Conservation (phyloP, 2,797 vertebrate genomes). For the Lates japonicus region DNA sequence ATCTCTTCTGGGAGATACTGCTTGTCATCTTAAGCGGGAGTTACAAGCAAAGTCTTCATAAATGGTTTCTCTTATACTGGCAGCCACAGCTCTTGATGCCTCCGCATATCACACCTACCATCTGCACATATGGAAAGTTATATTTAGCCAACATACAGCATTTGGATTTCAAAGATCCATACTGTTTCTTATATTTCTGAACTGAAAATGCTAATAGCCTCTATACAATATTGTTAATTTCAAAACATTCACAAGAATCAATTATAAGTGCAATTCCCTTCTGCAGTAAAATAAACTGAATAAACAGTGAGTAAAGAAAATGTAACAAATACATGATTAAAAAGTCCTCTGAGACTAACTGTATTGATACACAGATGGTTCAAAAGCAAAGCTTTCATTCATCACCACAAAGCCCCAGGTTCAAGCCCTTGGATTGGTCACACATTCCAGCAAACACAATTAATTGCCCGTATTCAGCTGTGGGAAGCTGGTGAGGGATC, state of each 20-base stretch:
- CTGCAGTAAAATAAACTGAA: background rate
- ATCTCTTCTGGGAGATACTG: slow-evolving; percentile 15
- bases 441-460: slow-evolving; percentile 22
- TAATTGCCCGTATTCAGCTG: background rate
- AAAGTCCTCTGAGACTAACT: background rate
- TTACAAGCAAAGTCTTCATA: background rate
- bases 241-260: background rate
- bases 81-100: background rate
- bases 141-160: background rate
- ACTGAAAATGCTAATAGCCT: background rate
- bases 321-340: slow-evolving; percentile 7
- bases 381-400: slow-evolving; percentile 1
- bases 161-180: background rate
- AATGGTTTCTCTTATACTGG: slow-evolving; percentile 2
- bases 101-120: slow-evolving; percentile 1
- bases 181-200: background rate
- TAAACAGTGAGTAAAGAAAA: slow-evolving; percentile 3
- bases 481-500: slow-evolving; percentile 17
- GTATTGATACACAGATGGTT: background rate
- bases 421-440: slow-evolving; percentile 9
- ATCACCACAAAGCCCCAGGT: background rate
- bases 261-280: background rate
- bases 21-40: slow-evolving; percentile 12
- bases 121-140: slow-evolving; percentile 1
- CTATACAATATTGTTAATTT: background rate